Evolutionary conservation across 2,888 invertebrate genomes (phyloP).

Genomic region (Capitulum mitella): DNA sequence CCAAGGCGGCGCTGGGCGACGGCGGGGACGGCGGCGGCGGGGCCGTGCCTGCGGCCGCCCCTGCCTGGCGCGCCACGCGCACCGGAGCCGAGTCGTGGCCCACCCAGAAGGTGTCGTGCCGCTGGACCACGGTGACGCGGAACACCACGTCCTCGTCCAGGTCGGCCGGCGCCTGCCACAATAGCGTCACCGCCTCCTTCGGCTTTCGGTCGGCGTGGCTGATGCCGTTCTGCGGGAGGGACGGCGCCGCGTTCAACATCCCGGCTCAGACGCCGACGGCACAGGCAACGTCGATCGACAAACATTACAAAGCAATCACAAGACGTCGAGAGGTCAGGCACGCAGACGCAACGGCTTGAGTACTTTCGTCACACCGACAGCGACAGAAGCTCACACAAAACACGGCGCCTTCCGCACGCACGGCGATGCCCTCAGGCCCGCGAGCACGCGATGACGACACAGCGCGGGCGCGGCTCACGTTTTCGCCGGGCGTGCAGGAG

Average conservation of each 20-base stretch:
- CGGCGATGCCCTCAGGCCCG: not conserved
- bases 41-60: too few species aligned
- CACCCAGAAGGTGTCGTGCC: slow-evolving; percentile 33
- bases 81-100: slow-evolving; percentile 31
- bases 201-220: slow-evolving; percentile 29
- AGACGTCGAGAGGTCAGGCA: not conserved
- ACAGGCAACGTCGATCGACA: not conserved
- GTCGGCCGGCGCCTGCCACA: slow-evolving; percentile 29
- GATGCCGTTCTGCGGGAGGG: slow-evolving; percentile 29
- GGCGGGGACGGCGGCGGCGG: not conserved
- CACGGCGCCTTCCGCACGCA: not conserved
- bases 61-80: not conserved
- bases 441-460: too few species aligned
- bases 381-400: not conserved
- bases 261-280: not conserved
- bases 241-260: too few species aligned
- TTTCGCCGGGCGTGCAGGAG: not conserved
- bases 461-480: too few species aligned
- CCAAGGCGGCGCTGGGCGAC: not conserved
- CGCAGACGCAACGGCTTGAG: not conserved
- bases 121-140: slow-evolving; percentile 35
- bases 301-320: not conserved
- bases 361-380: not conserved
- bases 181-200: slow-evolving; percentile 30
- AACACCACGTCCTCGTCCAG: slow-evolving; percentile 30